phyloP scores from a whole-genome alignment of 2,113 vertebrate species.

The Zosterops japonicus region DNA sequence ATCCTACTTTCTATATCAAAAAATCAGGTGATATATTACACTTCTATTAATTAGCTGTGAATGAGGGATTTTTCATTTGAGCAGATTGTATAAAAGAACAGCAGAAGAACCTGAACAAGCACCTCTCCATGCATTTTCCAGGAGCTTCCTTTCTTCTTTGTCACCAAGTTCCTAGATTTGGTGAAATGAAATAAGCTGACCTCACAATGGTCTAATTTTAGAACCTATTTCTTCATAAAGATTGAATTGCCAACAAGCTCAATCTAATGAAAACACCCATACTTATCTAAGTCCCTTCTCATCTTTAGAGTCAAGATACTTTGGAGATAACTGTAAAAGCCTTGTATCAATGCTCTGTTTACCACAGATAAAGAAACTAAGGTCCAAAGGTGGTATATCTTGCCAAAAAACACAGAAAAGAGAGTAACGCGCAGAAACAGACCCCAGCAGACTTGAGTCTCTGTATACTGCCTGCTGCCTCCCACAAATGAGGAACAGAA shows the following conservation, averaged over 20 bases:
- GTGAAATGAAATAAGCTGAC: neutral
- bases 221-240: neutral
- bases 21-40: neutral
- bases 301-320: neutral
- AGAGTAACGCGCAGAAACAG: neutral
- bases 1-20: neutral
- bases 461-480: neutral
- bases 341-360: neutral
- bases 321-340: neutral
- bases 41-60: neutral
- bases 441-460: neutral
- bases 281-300: neutral
- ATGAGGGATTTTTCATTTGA: neutral
- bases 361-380: neutral
- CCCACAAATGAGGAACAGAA: neutral
- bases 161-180: neutral
- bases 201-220: neutral
- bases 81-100: neutral
- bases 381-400: neutral
- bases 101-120: neutral
- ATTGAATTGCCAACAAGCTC: neutral
- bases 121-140: neutral
- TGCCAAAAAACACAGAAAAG: neutral
- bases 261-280: neutral
- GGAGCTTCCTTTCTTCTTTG: neutral